Evolutionary conservation across 2,797 vertebrate genomes (phyloP).

Genomic region (Coregonus ussuriensis): DNA sequence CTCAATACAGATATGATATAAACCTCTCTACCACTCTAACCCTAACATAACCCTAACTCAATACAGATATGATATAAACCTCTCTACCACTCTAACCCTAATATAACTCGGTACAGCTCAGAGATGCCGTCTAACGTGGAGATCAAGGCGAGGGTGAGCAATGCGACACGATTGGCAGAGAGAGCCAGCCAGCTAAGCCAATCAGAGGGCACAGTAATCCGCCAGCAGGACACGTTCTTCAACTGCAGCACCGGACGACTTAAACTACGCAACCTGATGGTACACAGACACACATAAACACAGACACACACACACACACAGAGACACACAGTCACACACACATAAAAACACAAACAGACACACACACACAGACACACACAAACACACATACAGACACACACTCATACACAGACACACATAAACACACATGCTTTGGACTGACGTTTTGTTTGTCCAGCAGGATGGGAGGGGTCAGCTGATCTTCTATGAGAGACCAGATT

Average conservation of each 20-base stretch:
- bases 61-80: not conserved
- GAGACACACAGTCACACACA: no score
- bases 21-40: no score
- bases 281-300: constrained; percentile 12
- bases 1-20: no score
- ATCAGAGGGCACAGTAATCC: constrained; percentile 11
- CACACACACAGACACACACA: not conserved
- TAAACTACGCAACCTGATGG: constrained; percentile 22
- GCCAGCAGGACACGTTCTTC: constrained; percentile 15
- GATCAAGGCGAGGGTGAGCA: constrained; percentile 13
- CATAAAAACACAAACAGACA: no score
- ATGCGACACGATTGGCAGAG: not conserved
- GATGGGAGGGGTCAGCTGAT: constrained; percentile 79
- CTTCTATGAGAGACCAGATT: constrained; percentile 82
- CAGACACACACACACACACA: constrained; percentile 6
- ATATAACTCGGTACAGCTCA: not conserved
- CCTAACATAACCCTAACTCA: no score
- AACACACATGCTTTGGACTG: not conserved
- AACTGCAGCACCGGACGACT: constrained; percentile 22
- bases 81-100: not conserved
- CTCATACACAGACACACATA: not conserved
- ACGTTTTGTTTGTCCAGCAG: constrained; percentile 48
- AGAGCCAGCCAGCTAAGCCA: constrained; percentile 16
- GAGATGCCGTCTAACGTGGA: constrained; percentile 15
- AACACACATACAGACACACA: not conserved